Percentiles rank a stretch among this genome's conserved stretches.
phyloP scores from a whole-genome alignment of 2,113 vertebrate species.

The Vimba vimba region DNA sequence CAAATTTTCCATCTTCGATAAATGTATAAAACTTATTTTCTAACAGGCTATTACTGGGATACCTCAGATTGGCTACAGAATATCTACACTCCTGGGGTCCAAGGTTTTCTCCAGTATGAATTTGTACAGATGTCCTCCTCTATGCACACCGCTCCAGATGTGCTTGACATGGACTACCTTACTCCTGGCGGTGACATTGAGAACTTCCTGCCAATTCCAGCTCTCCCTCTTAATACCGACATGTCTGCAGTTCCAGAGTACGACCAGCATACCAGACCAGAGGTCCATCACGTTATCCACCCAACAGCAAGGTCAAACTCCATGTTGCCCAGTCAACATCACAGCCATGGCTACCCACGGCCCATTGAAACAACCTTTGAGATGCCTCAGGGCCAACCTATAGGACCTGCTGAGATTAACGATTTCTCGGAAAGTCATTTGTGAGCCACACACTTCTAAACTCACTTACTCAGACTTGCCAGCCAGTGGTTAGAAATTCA shows the following conservation, averaged over 20 bases:
- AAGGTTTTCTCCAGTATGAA: conserved; percentile 82
- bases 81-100: conserved; percentile 81
- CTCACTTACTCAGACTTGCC: neutral
- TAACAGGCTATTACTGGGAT: conserved; percentile 87
- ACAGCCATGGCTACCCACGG: conserved; percentile 75
- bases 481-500: conserved; percentile 1
- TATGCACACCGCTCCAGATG: conserved; percentile 73
- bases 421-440: neutral
- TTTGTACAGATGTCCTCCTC: conserved; percentile 79
- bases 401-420: conserved; percentile 57
- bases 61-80: conserved; percentile 88
- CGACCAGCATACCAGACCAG: conserved; percentile 79
- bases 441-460: neutral
- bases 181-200: conserved; percentile 83
- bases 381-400: conserved; percentile 76
- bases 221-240: conserved; percentile 77
- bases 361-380: conserved; percentile 75
- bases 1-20: neutral
- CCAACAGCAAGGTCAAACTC: conserved; percentile 74
- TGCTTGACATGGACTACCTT: conserved; percentile 83
- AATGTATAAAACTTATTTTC: neutral
- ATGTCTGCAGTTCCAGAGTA: conserved; percentile 78
- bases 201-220: conserved; percentile 80
- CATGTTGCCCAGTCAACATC: conserved; percentile 69
- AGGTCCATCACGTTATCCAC: conserved; percentile 76